A percentile compares a stretch with the other conserved stretches of the same genome.
phyloP scores from a whole-genome alignment of 2,888 invertebrate genomes.

The Protophormia terraenovae region DNA sequence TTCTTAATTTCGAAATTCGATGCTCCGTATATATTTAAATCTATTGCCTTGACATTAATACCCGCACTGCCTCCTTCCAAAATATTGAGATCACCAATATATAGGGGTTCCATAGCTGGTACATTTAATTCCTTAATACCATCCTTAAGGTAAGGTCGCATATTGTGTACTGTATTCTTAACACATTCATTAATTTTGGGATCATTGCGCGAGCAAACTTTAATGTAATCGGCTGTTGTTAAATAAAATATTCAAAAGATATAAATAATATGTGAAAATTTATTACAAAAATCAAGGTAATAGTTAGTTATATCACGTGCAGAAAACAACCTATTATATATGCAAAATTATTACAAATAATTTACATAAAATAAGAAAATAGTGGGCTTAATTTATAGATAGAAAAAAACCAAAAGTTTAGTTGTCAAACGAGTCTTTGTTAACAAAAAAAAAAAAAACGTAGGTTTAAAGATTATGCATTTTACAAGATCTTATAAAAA shows the following conservation, averaged over 20 bases:
- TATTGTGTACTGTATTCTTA: slow-evolving; percentile 83
- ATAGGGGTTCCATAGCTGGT: slow-evolving; percentile 87
- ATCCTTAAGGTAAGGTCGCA: slow-evolving; percentile 83
- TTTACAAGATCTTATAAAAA: too few relatives aligned
- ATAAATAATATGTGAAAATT: neutral
- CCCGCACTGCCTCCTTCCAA: slow-evolving; percentile 83
- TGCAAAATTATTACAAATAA: neutral
- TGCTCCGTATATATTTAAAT: slow-evolving; percentile 85
- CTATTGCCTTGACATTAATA: slow-evolving; percentile 80
- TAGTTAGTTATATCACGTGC: neutral
- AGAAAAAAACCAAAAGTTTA: too few relatives aligned
- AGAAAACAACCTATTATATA: neutral
- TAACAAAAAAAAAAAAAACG: too few relatives aligned
- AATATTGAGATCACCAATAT: slow-evolving; percentile 86
- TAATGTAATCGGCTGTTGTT: slow-evolving; percentile 85
- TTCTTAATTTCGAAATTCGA: slow-evolving; percentile 84
- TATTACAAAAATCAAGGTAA: neutral
- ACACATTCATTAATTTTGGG: slow-evolving; percentile 85
- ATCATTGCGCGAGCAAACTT: slow-evolving; percentile 86
- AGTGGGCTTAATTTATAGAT: neutral
- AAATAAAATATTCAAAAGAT: neutral
- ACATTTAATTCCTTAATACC: slow-evolving; percentile 87
- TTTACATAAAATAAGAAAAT: neutral
- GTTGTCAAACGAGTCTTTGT: too few relatives aligned
- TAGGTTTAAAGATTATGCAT: too few relatives aligned